Evolutionary conservation across 1,140 invertebrate species (phyloP), one percentile per base, ranked within the genome.

Genomic region (Maniola jurtina): DNA sequence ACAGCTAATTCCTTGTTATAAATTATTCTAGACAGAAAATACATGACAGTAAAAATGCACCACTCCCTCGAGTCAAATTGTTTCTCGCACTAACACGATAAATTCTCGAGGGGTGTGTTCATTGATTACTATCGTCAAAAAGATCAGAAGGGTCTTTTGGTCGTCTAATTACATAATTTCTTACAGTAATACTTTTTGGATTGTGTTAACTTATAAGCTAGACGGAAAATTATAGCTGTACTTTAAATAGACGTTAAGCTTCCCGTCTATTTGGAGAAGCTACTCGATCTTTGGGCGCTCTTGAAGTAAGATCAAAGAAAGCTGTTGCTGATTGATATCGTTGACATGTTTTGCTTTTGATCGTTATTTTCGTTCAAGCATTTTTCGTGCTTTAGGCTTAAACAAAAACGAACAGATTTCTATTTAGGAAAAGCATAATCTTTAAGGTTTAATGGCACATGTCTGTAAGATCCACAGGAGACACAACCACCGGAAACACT

Each of bases 231-330:
- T 16, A 25, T 50, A 25, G 52, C 15, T 50, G 16, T 50, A 14
- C 33, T 55, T 55, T 11, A 55, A 55, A 34, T 55, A 55, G 52
- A 55, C 6, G 14, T n/a, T 16, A 55, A 34, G 15, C 33, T 55
- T 34, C 8, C 0, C 33, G 6, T 55, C 52, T 55, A 55, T 55
- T 55, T 34, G 16, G 52, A 55, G 33, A 34, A 5, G 42, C 42
- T 45, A 45, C 42, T 45, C 42, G 42, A 45, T 45, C 42, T 45
- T 45, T 45, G 9, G 9, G 13, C 13, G 42, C 16, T 34, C 52
- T 55, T 55, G 52, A 55, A 34, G 52, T 55, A 55, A 34, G 52
- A 55, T 55, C 52, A 55, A 55, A 55, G 52, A 34, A 34, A 55
- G 52, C 52, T 55, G 25, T 6, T 34, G 52, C 11, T 55, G 52